Conservation (phyloP, 1,140 invertebrate genomes). For the Cyphomyrmex costatus region DNA sequence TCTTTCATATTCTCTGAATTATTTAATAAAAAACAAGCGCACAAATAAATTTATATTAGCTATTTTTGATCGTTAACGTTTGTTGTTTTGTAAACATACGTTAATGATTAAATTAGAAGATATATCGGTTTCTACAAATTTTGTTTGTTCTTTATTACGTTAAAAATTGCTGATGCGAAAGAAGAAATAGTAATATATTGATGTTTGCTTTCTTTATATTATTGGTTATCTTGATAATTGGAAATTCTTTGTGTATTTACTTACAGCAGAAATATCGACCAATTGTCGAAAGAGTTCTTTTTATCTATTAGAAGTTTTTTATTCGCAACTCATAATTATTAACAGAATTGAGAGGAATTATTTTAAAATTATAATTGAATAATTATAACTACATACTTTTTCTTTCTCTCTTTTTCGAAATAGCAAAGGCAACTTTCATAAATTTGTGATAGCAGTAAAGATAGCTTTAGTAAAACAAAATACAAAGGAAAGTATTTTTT, state of each 20-base stretch:
- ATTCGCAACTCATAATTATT: not conserved
- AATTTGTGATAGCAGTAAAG: not conserved
- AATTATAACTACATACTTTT: not conserved
- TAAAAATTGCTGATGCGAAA: not conserved
- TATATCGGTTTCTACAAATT: not conserved
- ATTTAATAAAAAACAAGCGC: too few relatives aligned
- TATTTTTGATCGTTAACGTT: not conserved
- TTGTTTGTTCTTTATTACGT: not conserved
- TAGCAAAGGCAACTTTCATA: not conserved
- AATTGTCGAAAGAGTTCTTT: not conserved
- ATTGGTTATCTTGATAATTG: not conserved
- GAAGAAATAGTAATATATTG: not conserved
- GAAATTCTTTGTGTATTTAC: not conserved
- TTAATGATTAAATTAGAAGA: not conserved
- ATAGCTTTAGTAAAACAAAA: not conserved
- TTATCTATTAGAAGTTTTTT: not conserved
- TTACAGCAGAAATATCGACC: slow-evolving; percentile 1
- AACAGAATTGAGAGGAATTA: not conserved
- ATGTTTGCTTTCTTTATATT: not conserved
- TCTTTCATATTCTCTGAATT: too few relatives aligned
- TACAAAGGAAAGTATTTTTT: not conserved
- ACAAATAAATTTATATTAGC: too few relatives aligned
- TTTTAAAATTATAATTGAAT: not conserved
- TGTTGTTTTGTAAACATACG: not conserved
- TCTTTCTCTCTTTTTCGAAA: not conserved